These are phyloP conservation scores for Rhinichthys osculus DNA, from an alignment of 2,797 vertebrate species.

Conservation along the genomic window DNA sequence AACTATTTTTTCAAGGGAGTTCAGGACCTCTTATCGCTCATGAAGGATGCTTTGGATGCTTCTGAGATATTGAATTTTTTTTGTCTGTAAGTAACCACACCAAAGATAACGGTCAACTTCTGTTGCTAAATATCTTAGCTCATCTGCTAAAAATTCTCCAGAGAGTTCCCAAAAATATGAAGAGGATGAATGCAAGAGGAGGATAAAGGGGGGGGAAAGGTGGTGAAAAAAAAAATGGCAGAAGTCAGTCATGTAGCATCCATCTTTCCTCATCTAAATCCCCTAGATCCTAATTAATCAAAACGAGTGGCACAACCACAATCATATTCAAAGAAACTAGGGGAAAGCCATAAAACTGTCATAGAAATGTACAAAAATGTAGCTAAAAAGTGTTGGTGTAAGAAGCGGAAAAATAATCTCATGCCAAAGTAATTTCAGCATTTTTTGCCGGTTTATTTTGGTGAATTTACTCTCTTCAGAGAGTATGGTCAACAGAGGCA, in stretches of 20 bases:
- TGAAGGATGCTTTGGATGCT: conserved; percentile 30
- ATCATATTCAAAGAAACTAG: background rate
- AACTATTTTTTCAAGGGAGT: conserved; percentile 26
- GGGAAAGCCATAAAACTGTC: background rate
- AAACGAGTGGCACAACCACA: background rate
- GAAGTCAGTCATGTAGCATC: conserved; percentile 1
- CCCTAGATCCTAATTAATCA: background rate
- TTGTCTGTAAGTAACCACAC: conserved; percentile 7
- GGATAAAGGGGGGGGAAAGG: background rate
- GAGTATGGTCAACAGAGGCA: conserved; percentile 24
- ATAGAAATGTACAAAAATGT: background rate
- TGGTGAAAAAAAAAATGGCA: background rate
- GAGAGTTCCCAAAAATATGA: background rate
- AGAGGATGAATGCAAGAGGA: background rate
- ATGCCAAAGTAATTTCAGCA: background rate
- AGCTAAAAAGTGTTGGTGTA: background rate
- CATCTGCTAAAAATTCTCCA: background rate
- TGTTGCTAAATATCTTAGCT: background rate
- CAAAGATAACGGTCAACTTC: conserved; percentile 2
- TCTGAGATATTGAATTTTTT: conserved; percentile 9
- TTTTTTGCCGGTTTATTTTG: conserved; percentile 26
- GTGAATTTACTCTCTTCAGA: background rate
- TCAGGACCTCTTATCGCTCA: background rate
- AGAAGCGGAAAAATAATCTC: background rate
- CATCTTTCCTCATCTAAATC: background rate